These are phyloP conservation scores for Pituophis catenifer DNA, from an alignment of 2,113 vertebrate genomes.

Conservation along the genomic window DNA sequence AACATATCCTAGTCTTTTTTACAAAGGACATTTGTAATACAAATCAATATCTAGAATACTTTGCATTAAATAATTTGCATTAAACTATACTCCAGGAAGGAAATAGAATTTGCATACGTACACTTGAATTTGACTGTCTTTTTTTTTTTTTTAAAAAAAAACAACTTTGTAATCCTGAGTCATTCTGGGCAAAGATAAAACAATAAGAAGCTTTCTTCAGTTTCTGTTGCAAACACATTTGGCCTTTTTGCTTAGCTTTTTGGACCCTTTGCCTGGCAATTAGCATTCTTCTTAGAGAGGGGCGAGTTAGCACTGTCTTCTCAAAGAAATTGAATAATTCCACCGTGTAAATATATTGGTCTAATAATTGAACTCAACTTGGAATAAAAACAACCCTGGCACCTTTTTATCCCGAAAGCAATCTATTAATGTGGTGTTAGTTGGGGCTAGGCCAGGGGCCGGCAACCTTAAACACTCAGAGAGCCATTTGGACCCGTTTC, in stretches of 20 bases:
- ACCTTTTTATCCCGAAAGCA: slow-evolving; percentile 6
- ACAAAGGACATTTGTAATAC: background rate
- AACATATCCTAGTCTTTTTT: background rate
- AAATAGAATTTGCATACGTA: background rate
- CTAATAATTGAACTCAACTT: background rate
- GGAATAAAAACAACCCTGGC: slow-evolving; percentile 29
- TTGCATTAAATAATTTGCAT: background rate
- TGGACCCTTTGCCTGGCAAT: slow-evolving; percentile 52
- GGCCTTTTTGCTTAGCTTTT: slow-evolving; percentile 38
- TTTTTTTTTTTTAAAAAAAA: too few species aligned
- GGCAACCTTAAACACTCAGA: too few species aligned
- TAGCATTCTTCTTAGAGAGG: slow-evolving; percentile 49
- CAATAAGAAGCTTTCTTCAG: background rate
- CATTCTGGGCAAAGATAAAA: background rate
- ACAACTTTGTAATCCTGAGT: background rate
- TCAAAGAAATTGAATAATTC: slow-evolving; percentile 55
- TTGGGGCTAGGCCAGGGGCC: background rate
- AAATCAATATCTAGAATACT: background rate
- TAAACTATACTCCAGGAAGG: background rate
- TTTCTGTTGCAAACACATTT: slow-evolving; percentile 41
- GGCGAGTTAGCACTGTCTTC: slow-evolving; percentile 32
- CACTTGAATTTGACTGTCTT: background rate
- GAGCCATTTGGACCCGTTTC: too few species aligned
- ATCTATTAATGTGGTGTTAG: slow-evolving; percentile 38
- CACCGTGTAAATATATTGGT: slow-evolving; percentile 57